Evolutionary conservation across 2,888 invertebrate genomes (phyloP), one percentile per base, ranked within the genome.

Genomic region (Napeogenes inachia): DNA sequence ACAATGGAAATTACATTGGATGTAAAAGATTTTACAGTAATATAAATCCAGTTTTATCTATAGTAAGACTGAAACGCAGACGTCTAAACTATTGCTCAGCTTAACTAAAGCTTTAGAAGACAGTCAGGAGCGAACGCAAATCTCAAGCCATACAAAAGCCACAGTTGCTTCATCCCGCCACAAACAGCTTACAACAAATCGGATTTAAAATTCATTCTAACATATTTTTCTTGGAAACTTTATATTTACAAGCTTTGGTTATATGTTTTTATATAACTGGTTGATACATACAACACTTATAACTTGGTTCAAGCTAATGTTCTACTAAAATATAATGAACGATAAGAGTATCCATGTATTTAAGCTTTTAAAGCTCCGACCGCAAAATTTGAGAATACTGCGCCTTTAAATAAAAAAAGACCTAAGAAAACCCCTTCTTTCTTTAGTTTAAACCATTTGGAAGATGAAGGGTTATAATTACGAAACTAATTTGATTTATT

Each of bases 161-260:
- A 33, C 42, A 33, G 54, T 45, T 57, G 45, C 54, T 59, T 50
- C 59, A 59, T 63, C 56, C 55, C 42, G 33, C n/a, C 50, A 32
- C 50, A 63, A 63, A 59, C 65, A 57, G 59, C 61, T 63, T 63
- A 60, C 59, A 50, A 35, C 54, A 61, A 59, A 61, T 59, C 56
- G 59, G 61, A 65, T 65, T 54, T 59, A 45, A 59, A 55, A 59
- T 61, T 60, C 61, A 50, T 56, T 33, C 50, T 42, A 42, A 3
- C 35, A 35, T 35, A 35, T 35, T 35, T 35, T 35, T 35, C 35
- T 35, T 35, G 4, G 21, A 21, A 21, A 21, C 21, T 21, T 21
- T 21, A 21, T 21, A 21, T 21, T 21, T 21, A 21, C 21, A 21
- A 21, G 21, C 21, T 21, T 21, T 21, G 21, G 21, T 21, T 1